Evolutionary conservation across 2,888 invertebrate genomes (phyloP), one percentile per base, ranked within the genome.

Genomic region (Xylophagus ater): DNA sequence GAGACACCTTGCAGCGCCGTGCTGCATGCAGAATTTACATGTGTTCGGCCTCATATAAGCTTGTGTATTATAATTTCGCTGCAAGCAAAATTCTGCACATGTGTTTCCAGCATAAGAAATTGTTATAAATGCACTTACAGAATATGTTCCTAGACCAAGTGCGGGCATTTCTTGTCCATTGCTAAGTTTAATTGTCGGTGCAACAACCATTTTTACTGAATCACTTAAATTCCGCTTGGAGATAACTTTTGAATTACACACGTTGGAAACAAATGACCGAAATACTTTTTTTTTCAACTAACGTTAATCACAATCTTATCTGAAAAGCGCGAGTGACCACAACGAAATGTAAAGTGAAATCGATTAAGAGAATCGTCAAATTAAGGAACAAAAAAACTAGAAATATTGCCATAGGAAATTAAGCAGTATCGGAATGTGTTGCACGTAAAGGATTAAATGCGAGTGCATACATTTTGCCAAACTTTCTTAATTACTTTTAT

Each of bases 361-460:
- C 36, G 36, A 36, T 26, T 8, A 29, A 19, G 10, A 36, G 36
- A 13, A 36, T 20, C 36, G 28, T 19, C 36, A 36, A 21, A 9
- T 26, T 29, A 14, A 29, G 29, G 29, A 36, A 19, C 13, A 36
- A 20, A 21, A 36, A 36, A 20, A 12, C 36, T 12, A 35, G 4
- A 4, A 29, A 21, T 20, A 36, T 13, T 36, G 20, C 36, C 36
- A 36, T 36, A n/a, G n/a, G n/a, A n/a, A n/a, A n/a, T n/a, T n/a
- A n/a, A n/a, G 26, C 35, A 25, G 15, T 17, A 10, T 10, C 26
- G 13, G 36, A 6, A 20, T 21, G 18, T 18, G 9, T 18, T 19
- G 36, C 14, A 36, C 20, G 19, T n/a, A n/a, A n/a, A n/a, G n/a
- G n/a, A n/a, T n/a, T n/a, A n/a, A n/a, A n/a, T n/a, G n/a, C n/a